Evolutionary conservation across 2,113 vertebrate species (phyloP).

Genomic region (Xiphophorus couchianus): DNA sequence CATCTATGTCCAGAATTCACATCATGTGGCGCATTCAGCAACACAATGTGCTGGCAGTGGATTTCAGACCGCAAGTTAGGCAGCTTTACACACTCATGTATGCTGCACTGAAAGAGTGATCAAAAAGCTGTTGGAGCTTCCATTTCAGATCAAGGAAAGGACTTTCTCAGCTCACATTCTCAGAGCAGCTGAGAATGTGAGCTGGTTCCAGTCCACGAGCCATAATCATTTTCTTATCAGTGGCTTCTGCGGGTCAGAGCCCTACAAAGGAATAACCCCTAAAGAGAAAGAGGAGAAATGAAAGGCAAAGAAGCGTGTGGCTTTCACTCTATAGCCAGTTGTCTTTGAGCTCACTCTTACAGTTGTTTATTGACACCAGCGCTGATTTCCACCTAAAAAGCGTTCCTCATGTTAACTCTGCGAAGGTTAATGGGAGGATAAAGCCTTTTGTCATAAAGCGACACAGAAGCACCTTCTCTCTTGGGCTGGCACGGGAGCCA

Average conservation of each 20-base stretch:
- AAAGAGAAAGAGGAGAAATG: slow-evolving; percentile 63
- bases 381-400: slow-evolving; percentile 62
- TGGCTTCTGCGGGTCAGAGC: slow-evolving; percentile 58
- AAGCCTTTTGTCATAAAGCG: slow-evolving; percentile 74
- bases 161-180: slow-evolving; percentile 10
- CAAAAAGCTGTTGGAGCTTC: slow-evolving; percentile 39
- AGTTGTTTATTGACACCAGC: slow-evolving; percentile 55
- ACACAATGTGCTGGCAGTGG: slow-evolving; percentile 43
- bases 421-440: slow-evolving; percentile 77
- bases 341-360: slow-evolving; percentile 48
- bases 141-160: slow-evolving; percentile 20
- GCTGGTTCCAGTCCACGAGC: slow-evolving; percentile 55
- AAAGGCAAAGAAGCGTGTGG: slow-evolving; percentile 43
- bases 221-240: slow-evolving; percentile 75
- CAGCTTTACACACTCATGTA: slow-evolving; percentile 16
- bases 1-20: slow-evolving; percentile 2
- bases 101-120: slow-evolving; percentile 35
- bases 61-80: slow-evolving; percentile 31
- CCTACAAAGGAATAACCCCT: slow-evolving; percentile 61
- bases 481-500: slow-evolving; percentile 43
- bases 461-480: slow-evolving; percentile 52
- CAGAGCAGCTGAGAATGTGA: slow-evolving; percentile 33
- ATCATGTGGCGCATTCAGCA: slow-evolving; percentile 33
- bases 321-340: slow-evolving; percentile 31
- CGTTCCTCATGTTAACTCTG: slow-evolving; percentile 58